phyloP scores from a whole-genome alignment of 2,888 invertebrate genomes.

The Eulithis testata region DNA sequence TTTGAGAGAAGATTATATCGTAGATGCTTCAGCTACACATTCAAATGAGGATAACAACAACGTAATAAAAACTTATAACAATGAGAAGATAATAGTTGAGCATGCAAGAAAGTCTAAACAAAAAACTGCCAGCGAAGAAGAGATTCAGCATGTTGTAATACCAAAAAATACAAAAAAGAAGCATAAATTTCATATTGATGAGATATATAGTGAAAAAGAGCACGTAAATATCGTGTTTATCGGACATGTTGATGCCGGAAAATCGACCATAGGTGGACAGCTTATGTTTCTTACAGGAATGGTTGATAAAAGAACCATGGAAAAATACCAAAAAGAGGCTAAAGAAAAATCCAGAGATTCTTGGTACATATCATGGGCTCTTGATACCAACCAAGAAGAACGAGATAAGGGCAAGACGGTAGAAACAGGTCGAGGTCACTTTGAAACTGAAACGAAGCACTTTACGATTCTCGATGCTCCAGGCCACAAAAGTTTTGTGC shows the following conservation, averaged over 20 bases:
- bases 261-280: constrained; percentile 10
- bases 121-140: not conserved
- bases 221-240: constrained; percentile 10
- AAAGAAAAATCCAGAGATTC: constrained; percentile 99
- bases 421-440: constrained; percentile 98
- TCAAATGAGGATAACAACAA: constrained; percentile 4
- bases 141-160: not conserved
- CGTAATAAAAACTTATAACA: not conserved
- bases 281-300: constrained; percentile 99
- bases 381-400: constrained; percentile 98
- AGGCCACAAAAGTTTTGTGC: constrained; percentile 99
- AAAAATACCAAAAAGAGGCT: constrained; percentile 99
- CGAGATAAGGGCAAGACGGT: constrained; percentile 99
- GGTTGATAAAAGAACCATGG: constrained; percentile 99
- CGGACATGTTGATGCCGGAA: constrained; percentile 13
- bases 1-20: not conserved
- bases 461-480: constrained; percentile 99
- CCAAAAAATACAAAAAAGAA: not conserved
- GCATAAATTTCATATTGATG: not conserved
- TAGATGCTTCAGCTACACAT: not conserved
- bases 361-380: constrained; percentile 99
- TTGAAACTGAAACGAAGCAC: constrained; percentile 99
- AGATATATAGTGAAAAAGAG: constrained; percentile 9
- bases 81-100: not conserved
- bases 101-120: not conserved